Base-by-base conservation (phyloP, 2,113 vertebrate species). In the Centropus unirufus region DNA sequence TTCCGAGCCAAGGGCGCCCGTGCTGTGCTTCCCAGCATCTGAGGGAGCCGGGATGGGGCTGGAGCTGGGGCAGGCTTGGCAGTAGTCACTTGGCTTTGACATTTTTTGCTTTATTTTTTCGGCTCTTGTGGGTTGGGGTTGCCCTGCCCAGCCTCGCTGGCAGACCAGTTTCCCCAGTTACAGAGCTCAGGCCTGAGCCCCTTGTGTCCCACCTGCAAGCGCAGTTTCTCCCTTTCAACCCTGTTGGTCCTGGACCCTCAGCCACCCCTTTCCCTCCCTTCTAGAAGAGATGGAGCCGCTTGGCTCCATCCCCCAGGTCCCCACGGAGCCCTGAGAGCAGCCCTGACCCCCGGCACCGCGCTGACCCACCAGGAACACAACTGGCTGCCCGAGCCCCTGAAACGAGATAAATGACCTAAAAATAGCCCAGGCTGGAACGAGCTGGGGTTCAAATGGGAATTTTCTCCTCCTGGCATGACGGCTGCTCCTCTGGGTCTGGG, bases 311-410 rank as follows among this genome's bases (percentile, higher is more conserved):
- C 69, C 1, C 5, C 66, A 70, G 62, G 49, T 87, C 32, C 55
- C 64, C 9, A 19, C 2, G 7, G 64, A 69, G 32, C 40, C 73
- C 39, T 63, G 68, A 73, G 81, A 80, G 77, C 44, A 1, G 34
- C 49, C 68, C 39, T 20, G 58, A 42, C 44, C 76, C 76, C 11
- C 2, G 0, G 6, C 55, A 18, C 26, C 13, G 1, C 3, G 1
- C 36, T 39, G 58, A 68, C 49, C 58, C 4, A 0, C 21, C 0
- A 0, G 40, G 72, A 86, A 47, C 68, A 42, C 0, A 0, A 27
- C 29, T 44, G 34, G 39, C 83, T 74, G 61, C 69, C 26, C 5
- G 11, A 75, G 82, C 67, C 79, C 82, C 78, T 2, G 8, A 30
- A 82, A 59, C 0, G 0, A 36, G 58, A 73, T 40, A 49, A 76